Evolutionary conservation across 2,797 vertebrate species (phyloP).

Genomic region (Anguilla anguilla): DNA sequence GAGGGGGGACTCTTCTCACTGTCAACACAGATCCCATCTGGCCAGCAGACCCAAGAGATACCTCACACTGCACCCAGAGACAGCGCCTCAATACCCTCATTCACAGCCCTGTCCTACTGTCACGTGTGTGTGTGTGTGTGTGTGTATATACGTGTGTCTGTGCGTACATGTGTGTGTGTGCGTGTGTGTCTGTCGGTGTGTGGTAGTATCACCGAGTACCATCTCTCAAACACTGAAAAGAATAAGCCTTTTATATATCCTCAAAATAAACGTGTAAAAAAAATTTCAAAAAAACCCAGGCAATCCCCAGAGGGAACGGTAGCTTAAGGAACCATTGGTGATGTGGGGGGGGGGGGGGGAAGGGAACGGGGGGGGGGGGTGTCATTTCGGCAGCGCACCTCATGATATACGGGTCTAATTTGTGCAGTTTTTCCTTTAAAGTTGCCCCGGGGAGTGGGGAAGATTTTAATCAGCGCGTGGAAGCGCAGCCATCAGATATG

Average conservation of each 20-base stretch:
- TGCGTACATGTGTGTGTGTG: conserved; percentile 20
- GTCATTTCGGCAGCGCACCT: conserved; percentile 19
- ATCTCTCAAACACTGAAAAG: conserved; percentile 61
- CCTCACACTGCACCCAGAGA: neutral
- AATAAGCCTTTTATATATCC: conserved; percentile 70
- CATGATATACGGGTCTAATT: conserved; percentile 38
- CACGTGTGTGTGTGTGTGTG: conserved; percentile 45
- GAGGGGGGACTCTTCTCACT: conserved; percentile 20
- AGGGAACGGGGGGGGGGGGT: conserved; percentile 23
- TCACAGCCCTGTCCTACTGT: conserved; percentile 54
- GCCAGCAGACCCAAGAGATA: conserved; percentile 19
- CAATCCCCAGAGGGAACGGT: conserved; percentile 29
- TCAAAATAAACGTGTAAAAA: conserved; percentile 73
- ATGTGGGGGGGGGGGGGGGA: neutral
- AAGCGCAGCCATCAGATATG: conserved; percentile 73
- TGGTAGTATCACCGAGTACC: conserved; percentile 44
- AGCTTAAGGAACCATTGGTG: conserved; percentile 10
- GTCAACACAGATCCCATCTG: conserved; percentile 28
- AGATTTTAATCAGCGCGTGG: conserved; percentile 68
- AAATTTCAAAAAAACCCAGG: conserved; percentile 41
- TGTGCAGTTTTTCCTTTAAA: conserved; percentile 51
- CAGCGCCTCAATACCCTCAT: neutral
- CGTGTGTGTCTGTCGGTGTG: neutral
- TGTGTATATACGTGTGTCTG: too few species aligned
- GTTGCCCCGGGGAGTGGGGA: conserved; percentile 47